Evolutionary conservation across 2,888 invertebrate genomes (phyloP).

Genomic region (Tenthredo notha): DNA sequence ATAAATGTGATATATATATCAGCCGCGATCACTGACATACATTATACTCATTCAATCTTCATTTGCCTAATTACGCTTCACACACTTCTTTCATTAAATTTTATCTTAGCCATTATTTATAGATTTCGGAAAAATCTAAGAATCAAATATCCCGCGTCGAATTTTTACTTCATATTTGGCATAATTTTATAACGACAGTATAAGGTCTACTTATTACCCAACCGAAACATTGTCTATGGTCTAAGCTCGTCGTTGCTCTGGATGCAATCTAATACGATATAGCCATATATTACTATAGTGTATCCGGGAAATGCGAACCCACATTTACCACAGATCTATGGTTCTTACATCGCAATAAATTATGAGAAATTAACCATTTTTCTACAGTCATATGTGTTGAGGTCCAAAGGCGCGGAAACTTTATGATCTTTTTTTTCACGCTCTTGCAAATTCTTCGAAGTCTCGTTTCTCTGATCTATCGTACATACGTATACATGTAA

Average conservation of each 20-base stretch:
- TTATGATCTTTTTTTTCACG: not conserved
- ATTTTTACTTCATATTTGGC: not conserved
- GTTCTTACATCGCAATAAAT: not conserved
- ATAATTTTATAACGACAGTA: not conserved
- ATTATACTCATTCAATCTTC: not conserved
- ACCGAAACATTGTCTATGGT: not conserved
- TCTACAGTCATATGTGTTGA: not conserved
- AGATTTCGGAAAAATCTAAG: not conserved
- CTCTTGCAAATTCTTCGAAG: not conserved
- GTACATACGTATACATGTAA: not conserved
- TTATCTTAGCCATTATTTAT: not conserved
- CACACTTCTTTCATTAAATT: not conserved
- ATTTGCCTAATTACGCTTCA: not conserved
- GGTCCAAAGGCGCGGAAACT: not conserved
- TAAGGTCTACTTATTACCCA: not conserved
- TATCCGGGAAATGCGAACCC: constrained; percentile 42
- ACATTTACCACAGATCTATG: constrained; percentile 19
- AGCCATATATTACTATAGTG: not conserved
- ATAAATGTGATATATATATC: not conserved
- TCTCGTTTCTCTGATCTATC: not conserved
- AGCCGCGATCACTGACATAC: not conserved
- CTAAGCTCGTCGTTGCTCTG: not conserved
- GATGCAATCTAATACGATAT: not conserved
- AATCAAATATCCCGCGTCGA: not conserved
- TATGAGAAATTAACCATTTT: not conserved